These are phyloP conservation scores for Aphidoletes aphidimyza DNA, from an alignment of 2,888 invertebrate genomes.

Conservation along the genomic window DNA sequence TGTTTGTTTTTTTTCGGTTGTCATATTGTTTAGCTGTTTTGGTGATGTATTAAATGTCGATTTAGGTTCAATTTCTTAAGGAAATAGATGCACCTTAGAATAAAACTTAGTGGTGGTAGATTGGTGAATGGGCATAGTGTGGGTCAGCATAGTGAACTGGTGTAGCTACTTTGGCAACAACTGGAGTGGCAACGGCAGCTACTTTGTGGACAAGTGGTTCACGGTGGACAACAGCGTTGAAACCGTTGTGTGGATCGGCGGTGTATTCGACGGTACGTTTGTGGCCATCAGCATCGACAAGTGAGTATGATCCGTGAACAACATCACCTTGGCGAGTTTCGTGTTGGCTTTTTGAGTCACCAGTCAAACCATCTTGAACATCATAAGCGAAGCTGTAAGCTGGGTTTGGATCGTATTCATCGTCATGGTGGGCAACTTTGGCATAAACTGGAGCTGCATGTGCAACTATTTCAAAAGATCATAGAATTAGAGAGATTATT, in stretches of 20 bases:
- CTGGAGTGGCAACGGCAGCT: slow-evolving; percentile 56
- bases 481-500: neutral
- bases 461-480: neutral
- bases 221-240: slow-evolving; percentile 65
- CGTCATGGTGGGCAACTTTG: slow-evolving; percentile 57
- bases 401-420: slow-evolving; percentile 65
- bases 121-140: slow-evolving; percentile 47
- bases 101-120: slow-evolving; percentile 52
- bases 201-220: slow-evolving; percentile 61
- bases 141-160: slow-evolving; percentile 58
- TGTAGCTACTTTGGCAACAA: slow-evolving; percentile 57
- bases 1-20: neutral
- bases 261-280: slow-evolving; percentile 73
- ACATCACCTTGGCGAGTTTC: slow-evolving; percentile 74
- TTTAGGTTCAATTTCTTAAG: neutral
- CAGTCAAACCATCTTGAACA: slow-evolving; percentile 68
- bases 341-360: slow-evolving; percentile 70
- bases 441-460: slow-evolving; percentile 26
- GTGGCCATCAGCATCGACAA: slow-evolving; percentile 71
- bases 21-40: neutral
- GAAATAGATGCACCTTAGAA: too few species aligned
- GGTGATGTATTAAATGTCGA: neutral
- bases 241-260: slow-evolving; percentile 67
- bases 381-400: slow-evolving; percentile 69
- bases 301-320: slow-evolving; percentile 70